phyloP scores from a whole-genome alignment of 2,888 invertebrate genomes.

The Myathropa florea region DNA sequence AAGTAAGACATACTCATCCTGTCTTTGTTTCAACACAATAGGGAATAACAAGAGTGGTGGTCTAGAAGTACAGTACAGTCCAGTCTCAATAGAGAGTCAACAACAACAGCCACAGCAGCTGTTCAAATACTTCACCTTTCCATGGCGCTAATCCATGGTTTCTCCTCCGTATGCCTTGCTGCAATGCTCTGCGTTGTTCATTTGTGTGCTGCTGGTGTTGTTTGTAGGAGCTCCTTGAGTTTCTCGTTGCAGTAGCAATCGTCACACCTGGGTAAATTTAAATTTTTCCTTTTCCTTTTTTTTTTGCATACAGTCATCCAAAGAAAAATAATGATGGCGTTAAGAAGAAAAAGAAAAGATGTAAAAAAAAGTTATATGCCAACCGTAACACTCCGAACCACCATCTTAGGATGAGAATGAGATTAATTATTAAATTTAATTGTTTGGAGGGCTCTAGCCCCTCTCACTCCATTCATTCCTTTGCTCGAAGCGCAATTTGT shows the following conservation, averaged over 20 bases:
- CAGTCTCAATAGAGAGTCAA: neutral
- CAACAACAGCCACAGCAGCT: slow-evolving; percentile 19
- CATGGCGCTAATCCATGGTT: slow-evolving; percentile 34
- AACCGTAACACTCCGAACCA: neutral
- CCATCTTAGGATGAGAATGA: neutral
- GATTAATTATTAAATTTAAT: slow-evolving; percentile 1
- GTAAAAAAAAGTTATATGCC: neutral
- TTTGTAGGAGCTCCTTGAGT: neutral
- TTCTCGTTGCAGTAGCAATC: neutral
- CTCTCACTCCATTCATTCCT: too few species aligned
- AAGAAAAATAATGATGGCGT: neutral
- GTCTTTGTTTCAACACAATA: slow-evolving; percentile 6
- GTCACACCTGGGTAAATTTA: slow-evolving; percentile 7
- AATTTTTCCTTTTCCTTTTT: neutral
- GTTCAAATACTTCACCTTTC: slow-evolving; percentile 44
- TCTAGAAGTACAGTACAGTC: slow-evolving; percentile 1
- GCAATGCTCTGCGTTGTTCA: neutral
- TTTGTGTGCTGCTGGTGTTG: neutral
- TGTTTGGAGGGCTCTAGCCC: neutral
- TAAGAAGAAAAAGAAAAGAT: neutral
- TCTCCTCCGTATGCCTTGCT: neutral
- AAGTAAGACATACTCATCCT: slow-evolving; percentile 1
- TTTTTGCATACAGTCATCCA: neutral
- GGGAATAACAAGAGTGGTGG: neutral
- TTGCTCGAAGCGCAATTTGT: neutral